Evolutionary conservation across 2,113 vertebrate genomes (phyloP).

Genomic region (Gavia stellata): DNA sequence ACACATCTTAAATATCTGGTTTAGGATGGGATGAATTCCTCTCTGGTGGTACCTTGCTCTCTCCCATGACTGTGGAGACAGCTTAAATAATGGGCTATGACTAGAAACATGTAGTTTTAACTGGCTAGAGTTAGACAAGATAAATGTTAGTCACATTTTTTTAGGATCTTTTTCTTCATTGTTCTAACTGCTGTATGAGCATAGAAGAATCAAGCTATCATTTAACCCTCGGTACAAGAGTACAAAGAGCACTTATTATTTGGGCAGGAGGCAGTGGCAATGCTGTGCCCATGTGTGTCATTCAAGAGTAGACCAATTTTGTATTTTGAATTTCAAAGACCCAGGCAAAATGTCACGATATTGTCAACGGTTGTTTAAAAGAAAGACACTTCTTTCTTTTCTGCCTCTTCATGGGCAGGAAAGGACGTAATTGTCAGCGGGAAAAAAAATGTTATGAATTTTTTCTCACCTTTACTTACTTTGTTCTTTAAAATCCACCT

Average conservation of each 20-base stretch:
- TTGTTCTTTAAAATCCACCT: neutral
- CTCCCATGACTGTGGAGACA: neutral
- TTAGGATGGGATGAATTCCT: neutral
- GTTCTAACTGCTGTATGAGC: neutral
- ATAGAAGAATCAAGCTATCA: neutral
- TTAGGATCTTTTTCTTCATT: neutral
- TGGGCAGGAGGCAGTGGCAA: neutral
- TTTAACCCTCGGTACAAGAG: neutral
- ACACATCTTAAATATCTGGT: neutral
- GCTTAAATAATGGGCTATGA: neutral
- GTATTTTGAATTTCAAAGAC: neutral
- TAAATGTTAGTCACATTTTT: neutral
- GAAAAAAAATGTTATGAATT: neutral
- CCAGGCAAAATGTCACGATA: neutral
- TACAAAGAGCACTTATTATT: neutral
- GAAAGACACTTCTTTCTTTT: neutral
- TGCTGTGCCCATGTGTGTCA: neutral
- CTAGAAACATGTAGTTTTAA: neutral
- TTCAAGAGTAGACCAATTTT: neutral
- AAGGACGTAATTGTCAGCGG: neutral
- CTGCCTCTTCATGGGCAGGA: neutral
- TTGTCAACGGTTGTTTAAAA: neutral
- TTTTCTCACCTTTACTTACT: neutral
- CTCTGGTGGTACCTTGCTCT: neutral
- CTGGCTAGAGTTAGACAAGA: neutral